Evolutionary conservation across 2,888 invertebrate species (phyloP).

Genomic region (Odontomyia ornata): DNA sequence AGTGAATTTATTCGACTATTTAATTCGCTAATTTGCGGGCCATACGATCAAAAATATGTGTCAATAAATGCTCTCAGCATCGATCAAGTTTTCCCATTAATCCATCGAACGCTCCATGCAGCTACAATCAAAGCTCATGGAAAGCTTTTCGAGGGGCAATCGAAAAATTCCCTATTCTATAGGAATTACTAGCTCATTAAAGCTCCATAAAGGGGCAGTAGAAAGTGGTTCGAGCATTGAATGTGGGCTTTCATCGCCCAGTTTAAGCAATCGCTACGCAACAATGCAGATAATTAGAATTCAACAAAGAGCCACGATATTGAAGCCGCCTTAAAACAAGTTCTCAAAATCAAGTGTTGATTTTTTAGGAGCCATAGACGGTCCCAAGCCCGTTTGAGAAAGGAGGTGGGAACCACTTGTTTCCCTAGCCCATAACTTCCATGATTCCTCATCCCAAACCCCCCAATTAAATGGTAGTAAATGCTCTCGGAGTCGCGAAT

Average conservation of each 20-base stretch:
- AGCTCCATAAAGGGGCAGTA: slow-evolving; percentile 58
- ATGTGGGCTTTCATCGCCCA: slow-evolving; percentile 60
- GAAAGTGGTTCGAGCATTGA: slow-evolving; percentile 57
- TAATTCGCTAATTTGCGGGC: slow-evolving; percentile 86
- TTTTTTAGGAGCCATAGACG: slow-evolving; percentile 85
- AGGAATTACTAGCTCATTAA: slow-evolving; percentile 48
- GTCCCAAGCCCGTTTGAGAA: too few relatives aligned
- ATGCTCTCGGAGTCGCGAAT: too few relatives aligned
- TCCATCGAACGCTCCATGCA: slow-evolving; percentile 67
- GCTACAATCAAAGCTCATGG: slow-evolving; percentile 72
- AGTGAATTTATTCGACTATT: too few relatives aligned
- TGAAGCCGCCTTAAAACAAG: slow-evolving; percentile 85
- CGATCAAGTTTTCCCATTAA: slow-evolving; percentile 80
- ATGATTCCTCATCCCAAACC: too few relatives aligned
- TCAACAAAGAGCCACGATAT: slow-evolving; percentile 66
- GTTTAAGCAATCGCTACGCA: slow-evolving; percentile 62
- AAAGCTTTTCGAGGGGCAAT: slow-evolving; percentile 71
- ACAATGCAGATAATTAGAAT: slow-evolving; percentile 61
- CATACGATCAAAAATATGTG: slow-evolving; percentile 86
- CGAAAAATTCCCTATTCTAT: slow-evolving; percentile 62
- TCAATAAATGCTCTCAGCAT: slow-evolving; percentile 88
- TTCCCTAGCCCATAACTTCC: too few relatives aligned
- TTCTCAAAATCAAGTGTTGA: slow-evolving; percentile 87
- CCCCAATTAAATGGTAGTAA: too few relatives aligned
- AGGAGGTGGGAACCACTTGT: too few relatives aligned